Evolutionary conservation across 2,113 vertebrate genomes (phyloP), one percentile per base, ranked within the genome.

Genomic region (Hepsetus odoe): DNA sequence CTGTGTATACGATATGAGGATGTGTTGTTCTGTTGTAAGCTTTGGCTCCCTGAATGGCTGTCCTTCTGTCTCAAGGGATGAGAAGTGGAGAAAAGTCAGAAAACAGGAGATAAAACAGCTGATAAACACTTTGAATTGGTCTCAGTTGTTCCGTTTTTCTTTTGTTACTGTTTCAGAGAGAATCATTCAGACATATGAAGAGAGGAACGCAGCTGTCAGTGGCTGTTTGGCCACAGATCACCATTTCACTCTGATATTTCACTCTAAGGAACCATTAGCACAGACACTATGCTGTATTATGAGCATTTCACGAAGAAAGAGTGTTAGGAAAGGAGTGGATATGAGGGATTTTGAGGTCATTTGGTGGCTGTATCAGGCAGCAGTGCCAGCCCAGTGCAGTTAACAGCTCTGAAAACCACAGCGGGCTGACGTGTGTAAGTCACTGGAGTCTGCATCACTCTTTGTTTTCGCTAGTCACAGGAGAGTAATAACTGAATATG

Each of bases 121-220:
- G 91, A 94, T 94, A 92, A 91, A 95, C 95, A 95, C 94, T 42
- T 4, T 6, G 24, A 59, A 20, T 16, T 18, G 33, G 32, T 65
- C 32, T 38, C 18, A 95, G 96, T 96, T 94, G 94, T 95, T 91
- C 94, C 93, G 93, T 94, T 96, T 96, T 91, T 95, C 93, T 96
- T 95, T 96, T 96, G n/a, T 95, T 94, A 94, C 95, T 91, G 85
- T 92, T 92, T 91, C 85, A 85, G 89, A 93, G 87, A 90, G 92
- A 96, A 95, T 96, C 96, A 98, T 98, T 96, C 95, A 97, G 96
- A 98, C 95, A 93, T 95, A 98, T 97, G 93, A 94, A 89, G 90
- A 91, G 95, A 97, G 94, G 95, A 96, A 98, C 96, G 96, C n/a
- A 97, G 93, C 94, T 94, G 94, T 95, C 94, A 94, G 94, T 93